Conservation (phyloP, 2,113 vertebrate genomes). For the Anolis sagrei region DNA sequence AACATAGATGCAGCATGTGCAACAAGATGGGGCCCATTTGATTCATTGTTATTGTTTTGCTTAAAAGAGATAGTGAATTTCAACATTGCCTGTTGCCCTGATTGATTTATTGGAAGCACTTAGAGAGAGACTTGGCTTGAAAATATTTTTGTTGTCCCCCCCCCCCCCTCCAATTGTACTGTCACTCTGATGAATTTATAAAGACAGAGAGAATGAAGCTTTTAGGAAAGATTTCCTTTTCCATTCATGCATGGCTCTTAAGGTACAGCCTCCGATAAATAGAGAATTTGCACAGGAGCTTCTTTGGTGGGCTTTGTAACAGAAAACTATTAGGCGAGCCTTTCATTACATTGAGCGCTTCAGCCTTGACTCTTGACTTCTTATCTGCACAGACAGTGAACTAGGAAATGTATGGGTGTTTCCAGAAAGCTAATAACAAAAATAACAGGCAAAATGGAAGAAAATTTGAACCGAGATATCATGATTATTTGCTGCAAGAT, state of each 20-base stretch:
- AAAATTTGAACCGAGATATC: constrained; percentile 1
- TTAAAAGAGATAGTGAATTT: neutral
- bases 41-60: neutral
- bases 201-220: neutral
- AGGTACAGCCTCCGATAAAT: neutral
- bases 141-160: neutral
- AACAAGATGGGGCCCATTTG: neutral
- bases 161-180: neutral
- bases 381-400: neutral
- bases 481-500: too few species aligned
- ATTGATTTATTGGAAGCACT: neutral
- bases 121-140: neutral
- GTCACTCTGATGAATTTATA: neutral
- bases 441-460: neutral
- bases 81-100: neutral
- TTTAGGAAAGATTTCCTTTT: neutral
- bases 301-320: neutral
- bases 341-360: neutral
- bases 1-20: neutral
- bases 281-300: neutral
- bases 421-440: neutral
- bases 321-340: neutral
- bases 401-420: neutral
- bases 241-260: neutral
- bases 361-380: neutral